These are phyloP conservation scores for Drosophila prostipennis DNA, from an alignment of 2,888 invertebrate species.

Conservation along the genomic window DNA sequence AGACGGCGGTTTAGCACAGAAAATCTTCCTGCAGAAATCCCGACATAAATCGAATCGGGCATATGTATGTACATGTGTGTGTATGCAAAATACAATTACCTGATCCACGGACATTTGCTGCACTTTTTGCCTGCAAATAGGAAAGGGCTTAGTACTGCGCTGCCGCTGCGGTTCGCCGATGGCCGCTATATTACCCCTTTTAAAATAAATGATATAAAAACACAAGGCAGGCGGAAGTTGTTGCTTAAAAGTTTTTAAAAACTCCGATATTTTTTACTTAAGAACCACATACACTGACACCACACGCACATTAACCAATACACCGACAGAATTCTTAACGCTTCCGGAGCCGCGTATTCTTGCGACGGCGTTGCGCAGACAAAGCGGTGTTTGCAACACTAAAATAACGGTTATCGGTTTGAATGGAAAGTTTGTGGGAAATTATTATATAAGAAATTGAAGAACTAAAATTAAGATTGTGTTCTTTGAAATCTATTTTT, in stretches of 20 bases:
- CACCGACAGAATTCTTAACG: conserved; percentile 39
- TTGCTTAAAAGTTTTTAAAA: conserved; percentile 63
- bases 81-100: conserved; percentile 86
- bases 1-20: not conserved
- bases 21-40: conserved; percentile 23
- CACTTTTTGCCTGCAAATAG: conserved; percentile 71
- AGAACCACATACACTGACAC: conserved; percentile 64
- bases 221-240: conserved; percentile 60
- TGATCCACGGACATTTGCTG: conserved; percentile 95
- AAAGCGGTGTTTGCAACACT: conserved; percentile 6
- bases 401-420: conserved; percentile 7
- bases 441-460: too few species aligned
- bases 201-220: conserved; percentile 75
- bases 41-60: conserved; percentile 34
- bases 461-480: not conserved
- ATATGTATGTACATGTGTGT: conserved; percentile 47
- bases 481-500: too few species aligned
- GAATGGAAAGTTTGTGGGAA: not conserved
- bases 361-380: conserved; percentile 39
- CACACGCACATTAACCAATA: conserved; percentile 46
- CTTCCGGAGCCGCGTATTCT: conserved; percentile 48
- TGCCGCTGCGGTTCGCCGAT: not conserved
- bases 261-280: conserved; percentile 66
- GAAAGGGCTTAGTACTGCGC: conserved; percentile 25
- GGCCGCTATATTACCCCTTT: conserved; percentile 63